A percentile compares a stretch with the other conserved stretches of the same genome.
Conservation (phyloP, 2,113 vertebrate species). For the Chloebia gouldiae region DNA sequence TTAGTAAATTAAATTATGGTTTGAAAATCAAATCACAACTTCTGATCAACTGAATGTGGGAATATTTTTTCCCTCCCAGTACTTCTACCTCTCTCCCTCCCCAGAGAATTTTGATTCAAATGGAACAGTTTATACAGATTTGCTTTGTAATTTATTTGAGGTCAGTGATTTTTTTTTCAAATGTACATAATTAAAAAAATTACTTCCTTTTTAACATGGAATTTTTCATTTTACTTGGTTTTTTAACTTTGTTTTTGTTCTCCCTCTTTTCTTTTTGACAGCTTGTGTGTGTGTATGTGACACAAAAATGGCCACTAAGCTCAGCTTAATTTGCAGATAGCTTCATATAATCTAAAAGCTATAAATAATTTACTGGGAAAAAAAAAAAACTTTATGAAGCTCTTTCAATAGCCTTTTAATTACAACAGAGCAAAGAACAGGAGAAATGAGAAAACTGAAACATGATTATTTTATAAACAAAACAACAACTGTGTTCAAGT, state of each 20-base stretch:
- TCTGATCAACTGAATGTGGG: not conserved
- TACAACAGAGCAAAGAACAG: not conserved
- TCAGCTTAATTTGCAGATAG: not conserved
- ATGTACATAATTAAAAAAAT: not conserved
- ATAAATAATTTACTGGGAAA: not conserved
- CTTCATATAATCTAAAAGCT: not conserved
- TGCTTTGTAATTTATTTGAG: not conserved
- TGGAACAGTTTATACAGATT: not conserved
- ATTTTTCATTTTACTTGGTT: not conserved
- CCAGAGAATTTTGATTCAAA: not conserved
- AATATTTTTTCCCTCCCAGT: not conserved
- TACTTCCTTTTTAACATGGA: not conserved
- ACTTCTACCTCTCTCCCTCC: not conserved
- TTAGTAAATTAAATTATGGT: not conserved
- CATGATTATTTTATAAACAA: constrained; percentile 15
- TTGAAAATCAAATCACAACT: not conserved
- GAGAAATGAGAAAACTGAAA: not conserved
- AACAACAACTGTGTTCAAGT: not conserved
- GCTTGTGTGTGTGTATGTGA: not conserved
- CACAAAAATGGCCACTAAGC: not conserved
- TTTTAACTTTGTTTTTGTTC: not conserved
- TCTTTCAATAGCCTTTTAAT: constrained; percentile 18
- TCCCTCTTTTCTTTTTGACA: not conserved
- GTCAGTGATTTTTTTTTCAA: not conserved
- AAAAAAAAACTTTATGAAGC: not conserved